Conservation (phyloP, 2,797 vertebrate genomes). For the Lacerta viridis region DNA sequence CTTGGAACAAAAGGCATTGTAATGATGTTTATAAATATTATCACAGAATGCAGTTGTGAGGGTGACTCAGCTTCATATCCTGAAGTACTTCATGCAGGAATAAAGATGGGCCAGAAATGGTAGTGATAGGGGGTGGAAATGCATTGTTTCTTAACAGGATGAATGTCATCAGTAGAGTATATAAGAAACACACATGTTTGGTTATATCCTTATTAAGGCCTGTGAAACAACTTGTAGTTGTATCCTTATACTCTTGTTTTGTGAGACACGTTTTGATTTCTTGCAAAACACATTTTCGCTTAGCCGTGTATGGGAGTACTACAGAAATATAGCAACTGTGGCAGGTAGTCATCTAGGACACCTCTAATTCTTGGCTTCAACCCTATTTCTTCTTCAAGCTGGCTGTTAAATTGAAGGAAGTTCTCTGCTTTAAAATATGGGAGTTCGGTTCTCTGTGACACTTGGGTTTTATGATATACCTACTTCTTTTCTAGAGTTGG, state of each 20-base stretch:
- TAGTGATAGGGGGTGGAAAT: slow-evolving; percentile 38
- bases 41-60: slow-evolving; percentile 67
- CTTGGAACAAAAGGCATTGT: background rate
- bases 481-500: background rate
- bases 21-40: slow-evolving; percentile 36
- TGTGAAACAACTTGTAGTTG: background rate
- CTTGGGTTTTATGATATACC: background rate
- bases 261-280: accelerated
- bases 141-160: slow-evolving; percentile 51
- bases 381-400: background rate
- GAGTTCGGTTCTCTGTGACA: background rate
- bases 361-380: background rate
- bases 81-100: slow-evolving; percentile 36
- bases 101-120: slow-evolving; percentile 54
- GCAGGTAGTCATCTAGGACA: background rate
- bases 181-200: background rate
- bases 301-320: background rate
- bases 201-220: background rate
- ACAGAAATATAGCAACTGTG: background rate
- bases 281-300: background rate
- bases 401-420: background rate
- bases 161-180: background rate
- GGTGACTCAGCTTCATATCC: slow-evolving; percentile 74
- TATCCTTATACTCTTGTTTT: accelerated
- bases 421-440: background rate